These are phyloP conservation scores for Bradypus variegatus DNA, from an alignment of 2,797 vertebrate species.

Conservation along the genomic window DNA sequence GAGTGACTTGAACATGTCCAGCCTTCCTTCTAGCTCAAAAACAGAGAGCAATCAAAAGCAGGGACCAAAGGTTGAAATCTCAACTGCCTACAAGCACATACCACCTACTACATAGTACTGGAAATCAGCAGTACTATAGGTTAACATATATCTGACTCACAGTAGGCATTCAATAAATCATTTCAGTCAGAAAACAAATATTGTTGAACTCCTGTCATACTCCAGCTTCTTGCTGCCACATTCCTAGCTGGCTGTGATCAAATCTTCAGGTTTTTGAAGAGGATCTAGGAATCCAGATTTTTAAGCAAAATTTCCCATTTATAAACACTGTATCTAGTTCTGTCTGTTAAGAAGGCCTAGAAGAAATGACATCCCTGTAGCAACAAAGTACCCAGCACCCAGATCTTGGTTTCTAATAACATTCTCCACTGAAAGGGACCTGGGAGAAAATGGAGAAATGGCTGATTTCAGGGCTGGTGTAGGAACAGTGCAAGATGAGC, in stretches of 20 bases:
- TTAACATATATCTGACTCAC: not conserved
- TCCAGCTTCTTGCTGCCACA: not conserved
- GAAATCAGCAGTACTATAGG: not conserved
- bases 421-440: not conserved
- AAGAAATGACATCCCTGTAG: not conserved
- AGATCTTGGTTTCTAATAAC: not conserved
- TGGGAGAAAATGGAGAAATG: not conserved
- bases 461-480: not conserved
- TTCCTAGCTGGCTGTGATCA: not conserved
- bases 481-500: not conserved
- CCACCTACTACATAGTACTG: not conserved
- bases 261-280: not conserved
- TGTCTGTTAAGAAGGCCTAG: not conserved
- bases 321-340: not conserved
- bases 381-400: not conserved
- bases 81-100: not conserved
- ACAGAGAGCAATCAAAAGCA: not conserved
- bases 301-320: not conserved
- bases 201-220: not conserved
- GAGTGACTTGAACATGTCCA: not conserved
- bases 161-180: not conserved
- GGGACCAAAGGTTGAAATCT: not conserved
- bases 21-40: not conserved
- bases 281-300: not conserved
- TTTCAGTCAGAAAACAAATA: not conserved